Percentiles rank a stretch among this genome's conserved stretches.
These are phyloP conservation scores for Acromyrmex echinatior DNA, from an alignment of 1,140 invertebrate genomes.

Conservation along the genomic window DNA sequence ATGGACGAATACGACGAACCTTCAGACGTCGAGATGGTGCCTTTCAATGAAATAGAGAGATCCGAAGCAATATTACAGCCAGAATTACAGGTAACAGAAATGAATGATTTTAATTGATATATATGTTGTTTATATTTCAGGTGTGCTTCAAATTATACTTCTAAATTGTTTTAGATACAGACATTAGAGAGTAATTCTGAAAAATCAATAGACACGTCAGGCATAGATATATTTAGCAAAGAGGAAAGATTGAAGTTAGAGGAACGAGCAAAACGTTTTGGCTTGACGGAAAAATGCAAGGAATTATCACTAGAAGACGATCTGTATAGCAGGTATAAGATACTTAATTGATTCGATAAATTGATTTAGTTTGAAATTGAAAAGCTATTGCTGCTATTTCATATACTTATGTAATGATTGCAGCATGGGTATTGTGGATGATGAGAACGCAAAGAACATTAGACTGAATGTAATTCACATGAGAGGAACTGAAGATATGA, in stretches of 20 bases:
- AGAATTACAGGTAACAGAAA: slow-evolving; percentile 25
- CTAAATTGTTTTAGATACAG: slow-evolving; percentile 51
- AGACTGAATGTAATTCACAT: slow-evolving; percentile 92
- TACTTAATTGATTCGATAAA: neutral
- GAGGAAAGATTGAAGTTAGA: slow-evolving; percentile 89
- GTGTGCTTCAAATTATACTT: neutral
- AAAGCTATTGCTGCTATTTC: neutral
- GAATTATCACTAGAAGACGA: slow-evolving; percentile 88
- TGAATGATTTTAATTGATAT: slow-evolving; percentile 1
- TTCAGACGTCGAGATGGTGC: slow-evolving; percentile 64
- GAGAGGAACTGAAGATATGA: slow-evolving; percentile 91
- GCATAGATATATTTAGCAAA: slow-evolving; percentile 89
- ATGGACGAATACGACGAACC: slow-evolving; percentile 64
- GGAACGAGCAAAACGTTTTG: slow-evolving; percentile 91
- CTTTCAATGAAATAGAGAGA: slow-evolving; percentile 48
- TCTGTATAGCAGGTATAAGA: slow-evolving; percentile 88
- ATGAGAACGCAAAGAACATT: slow-evolving; percentile 87
- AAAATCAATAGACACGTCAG: slow-evolving; percentile 86
- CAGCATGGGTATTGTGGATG: slow-evolving; percentile 89
- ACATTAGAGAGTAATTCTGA: slow-evolving; percentile 72
- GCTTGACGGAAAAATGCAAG: slow-evolving; percentile 87
- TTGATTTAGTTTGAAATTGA: neutral
- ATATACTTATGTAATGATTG: slow-evolving; percentile 47
- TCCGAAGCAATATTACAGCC: neutral
- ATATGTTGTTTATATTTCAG: neutral